Base-by-base conservation (phyloP, 2,113 vertebrate genomes). In the Paramormyrops kingsleyae region DNA sequence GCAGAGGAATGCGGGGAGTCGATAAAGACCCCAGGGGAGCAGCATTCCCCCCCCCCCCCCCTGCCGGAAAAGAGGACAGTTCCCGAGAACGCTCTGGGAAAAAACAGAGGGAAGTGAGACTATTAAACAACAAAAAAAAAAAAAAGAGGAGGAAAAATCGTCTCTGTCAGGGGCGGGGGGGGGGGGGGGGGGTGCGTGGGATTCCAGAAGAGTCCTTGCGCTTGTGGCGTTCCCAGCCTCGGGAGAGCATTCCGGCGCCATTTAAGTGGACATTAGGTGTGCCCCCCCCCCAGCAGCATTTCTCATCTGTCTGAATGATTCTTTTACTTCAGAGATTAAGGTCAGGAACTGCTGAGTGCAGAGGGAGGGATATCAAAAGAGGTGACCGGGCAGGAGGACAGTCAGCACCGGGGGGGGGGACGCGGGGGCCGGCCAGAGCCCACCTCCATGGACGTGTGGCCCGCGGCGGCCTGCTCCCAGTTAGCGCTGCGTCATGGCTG, bases 111-210 rank as follows among this genome's bases (percentile, higher is more conserved):
- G 86, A 12, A 31, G 35, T 27, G 35, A 62, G 1, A 87, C 35
- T 39, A 15, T 3, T 21, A 8, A 44, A 89, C 74, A 93, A 91
- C n/a, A n/a, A 90, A 91, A 66, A 92, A 91, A 90, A 91, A 89
- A 83, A 89, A 92, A 93, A 91, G 15, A 94, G 80, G 86, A 92
- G 93, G 94, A 93, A 93, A 94, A 93, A 91, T 94, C 87, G 92
- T 94, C 85, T 93, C 84, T 2, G 91, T 89, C 88, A 91, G n/a
- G 88, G 90, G 92, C 91, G 10, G 2, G 46, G 46, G 89, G 53
- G 2, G 46, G 46, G 89, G 53, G 52, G 77, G 52, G 31, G 31
- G 77, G 27, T 42, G 42, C 2, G 12, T 35, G 47, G 31, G 39
- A 17, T 31, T 56, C 86, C 17, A 12, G 50, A 52, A 87, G 31